phyloP scores from a whole-genome alignment of 1,140 invertebrate genomes.

The Ditylenchus dipsaci region DNA sequence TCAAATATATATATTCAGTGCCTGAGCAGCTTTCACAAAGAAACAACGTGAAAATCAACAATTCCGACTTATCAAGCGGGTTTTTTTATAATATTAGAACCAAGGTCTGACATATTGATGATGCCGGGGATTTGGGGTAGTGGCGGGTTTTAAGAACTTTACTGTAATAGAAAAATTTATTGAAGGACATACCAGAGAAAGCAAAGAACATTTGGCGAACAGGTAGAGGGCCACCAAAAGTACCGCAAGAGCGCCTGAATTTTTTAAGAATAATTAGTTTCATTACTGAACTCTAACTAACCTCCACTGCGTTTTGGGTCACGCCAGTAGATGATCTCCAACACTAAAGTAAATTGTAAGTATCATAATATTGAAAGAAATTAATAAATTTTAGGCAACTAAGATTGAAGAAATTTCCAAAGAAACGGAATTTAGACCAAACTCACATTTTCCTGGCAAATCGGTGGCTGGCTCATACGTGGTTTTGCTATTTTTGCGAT shows the following conservation, averaged over 20 bases:
- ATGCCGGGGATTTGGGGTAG: no score
- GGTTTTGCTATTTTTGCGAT: neutral
- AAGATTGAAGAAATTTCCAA: constrained; percentile 10
- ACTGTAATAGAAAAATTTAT: no score
- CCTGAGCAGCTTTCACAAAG: no score
- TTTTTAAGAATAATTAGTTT: no score
- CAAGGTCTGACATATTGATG: no score
- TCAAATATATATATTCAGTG: no score
- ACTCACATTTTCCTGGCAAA: constrained; percentile 45
- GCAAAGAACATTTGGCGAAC: constrained; percentile 42
- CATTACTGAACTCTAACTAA: no score
- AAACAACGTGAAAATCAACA: no score
- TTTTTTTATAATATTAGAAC: no score
- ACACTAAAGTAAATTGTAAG: constrained; percentile 71
- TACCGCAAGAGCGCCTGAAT: constrained; percentile 33
- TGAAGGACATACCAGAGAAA: constrained; percentile 67
- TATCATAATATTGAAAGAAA: constrained; percentile 28
- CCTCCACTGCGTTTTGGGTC: constrained; percentile 50
- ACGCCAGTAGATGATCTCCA: constrained; percentile 72
- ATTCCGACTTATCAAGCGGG: no score
- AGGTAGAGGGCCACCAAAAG: constrained; percentile 36
- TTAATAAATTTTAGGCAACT: constrained; percentile 14
- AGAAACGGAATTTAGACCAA: neutral
- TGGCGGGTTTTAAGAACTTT: no score
- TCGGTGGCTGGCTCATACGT: constrained; percentile 44